Percentiles rank a stretch among this genome's conserved stretches.
phyloP scores from a whole-genome alignment of 2,888 invertebrate genomes.

The Ennomos quercinarius region DNA sequence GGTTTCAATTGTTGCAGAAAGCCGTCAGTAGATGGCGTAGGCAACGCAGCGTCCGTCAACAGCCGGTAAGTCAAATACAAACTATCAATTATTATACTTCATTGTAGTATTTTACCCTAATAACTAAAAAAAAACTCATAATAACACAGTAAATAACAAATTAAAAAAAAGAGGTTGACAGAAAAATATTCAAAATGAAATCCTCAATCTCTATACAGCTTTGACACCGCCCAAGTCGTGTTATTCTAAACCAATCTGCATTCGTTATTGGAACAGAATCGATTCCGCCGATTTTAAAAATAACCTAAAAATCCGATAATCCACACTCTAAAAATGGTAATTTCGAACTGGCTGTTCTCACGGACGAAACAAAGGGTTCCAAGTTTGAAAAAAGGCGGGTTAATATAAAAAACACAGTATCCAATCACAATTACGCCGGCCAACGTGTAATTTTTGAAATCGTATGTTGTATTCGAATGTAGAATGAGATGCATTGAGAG shows the following conservation, averaged over 20 bases:
- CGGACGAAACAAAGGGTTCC: constrained; percentile 75
- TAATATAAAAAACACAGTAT: constrained; percentile 67
- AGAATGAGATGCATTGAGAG: constrained; percentile 50
- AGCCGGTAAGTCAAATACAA: constrained; percentile 90
- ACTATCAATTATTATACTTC: not conserved
- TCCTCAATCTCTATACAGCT: constrained; percentile 33
- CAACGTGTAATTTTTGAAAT: constrained; percentile 66
- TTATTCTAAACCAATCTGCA: constrained; percentile 68
- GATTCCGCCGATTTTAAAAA: constrained; percentile 62
- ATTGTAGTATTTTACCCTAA: not conserved
- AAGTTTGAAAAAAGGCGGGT: constrained; percentile 68
- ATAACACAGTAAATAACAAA: too few relatives aligned
- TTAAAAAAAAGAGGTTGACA: constrained; percentile 10
- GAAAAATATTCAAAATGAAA: constrained; percentile 39
- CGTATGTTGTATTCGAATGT: constrained; percentile 53
- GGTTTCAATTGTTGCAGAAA: constrained; percentile 88
- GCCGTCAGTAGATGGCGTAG: constrained; percentile 94
- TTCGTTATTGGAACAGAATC: constrained; percentile 57
- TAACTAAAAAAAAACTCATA: too few relatives aligned
- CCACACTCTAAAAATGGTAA: constrained; percentile 84
- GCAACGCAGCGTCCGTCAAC: constrained; percentile 93
- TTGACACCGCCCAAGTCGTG: constrained; percentile 67
- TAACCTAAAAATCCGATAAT: constrained; percentile 72
- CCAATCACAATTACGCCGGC: constrained; percentile 78
- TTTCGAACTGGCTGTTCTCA: constrained; percentile 77